These are phyloP conservation scores for Neelides sp. DNA, from an alignment of 1,140 invertebrate genomes.

Conservation along the genomic window DNA sequence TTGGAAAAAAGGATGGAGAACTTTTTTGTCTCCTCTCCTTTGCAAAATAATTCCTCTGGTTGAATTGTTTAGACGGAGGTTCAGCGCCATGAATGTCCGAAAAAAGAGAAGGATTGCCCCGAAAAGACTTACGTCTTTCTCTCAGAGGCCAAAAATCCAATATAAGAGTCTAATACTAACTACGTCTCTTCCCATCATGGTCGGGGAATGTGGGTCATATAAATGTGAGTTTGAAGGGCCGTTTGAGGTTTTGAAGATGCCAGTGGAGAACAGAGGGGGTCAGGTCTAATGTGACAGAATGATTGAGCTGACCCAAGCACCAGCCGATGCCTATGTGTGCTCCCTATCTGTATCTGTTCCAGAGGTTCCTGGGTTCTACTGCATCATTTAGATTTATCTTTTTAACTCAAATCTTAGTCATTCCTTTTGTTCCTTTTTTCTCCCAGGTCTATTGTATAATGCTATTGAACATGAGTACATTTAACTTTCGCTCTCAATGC, in stretches of 20 bases:
- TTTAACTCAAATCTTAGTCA: too few relatives aligned
- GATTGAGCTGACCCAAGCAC: conserved; percentile 13
- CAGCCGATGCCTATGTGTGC: conserved; percentile 1
- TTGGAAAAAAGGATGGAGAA: conserved; percentile 22
- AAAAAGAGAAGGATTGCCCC: background rate
- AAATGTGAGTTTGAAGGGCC: conserved; percentile 8
- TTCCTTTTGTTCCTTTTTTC: background rate
- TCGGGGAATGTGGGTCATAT: conserved; percentile 12
- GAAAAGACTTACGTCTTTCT: background rate
- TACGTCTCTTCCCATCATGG: background rate
- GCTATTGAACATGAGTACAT: background rate
- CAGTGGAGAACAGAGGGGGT: conserved; percentile 3
- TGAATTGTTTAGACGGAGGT: background rate
- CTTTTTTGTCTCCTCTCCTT: conserved; percentile 13
- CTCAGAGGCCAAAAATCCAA: background rate
- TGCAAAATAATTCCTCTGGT: conserved; percentile 20
- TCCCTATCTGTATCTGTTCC: too few relatives aligned
- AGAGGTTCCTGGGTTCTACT: background rate
- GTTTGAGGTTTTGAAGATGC: conserved; percentile 11
- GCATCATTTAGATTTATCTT: background rate
- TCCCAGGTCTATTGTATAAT: background rate
- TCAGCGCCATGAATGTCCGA: background rate
- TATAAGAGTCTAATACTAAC: background rate
- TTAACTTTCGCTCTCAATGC: background rate
- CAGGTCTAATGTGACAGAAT: conserved; percentile 11